A percentile compares a stretch with the other conserved stretches of the same genome.
phyloP scores from a whole-genome alignment of 2,888 invertebrate genomes.

The Gortyna flavago region DNA sequence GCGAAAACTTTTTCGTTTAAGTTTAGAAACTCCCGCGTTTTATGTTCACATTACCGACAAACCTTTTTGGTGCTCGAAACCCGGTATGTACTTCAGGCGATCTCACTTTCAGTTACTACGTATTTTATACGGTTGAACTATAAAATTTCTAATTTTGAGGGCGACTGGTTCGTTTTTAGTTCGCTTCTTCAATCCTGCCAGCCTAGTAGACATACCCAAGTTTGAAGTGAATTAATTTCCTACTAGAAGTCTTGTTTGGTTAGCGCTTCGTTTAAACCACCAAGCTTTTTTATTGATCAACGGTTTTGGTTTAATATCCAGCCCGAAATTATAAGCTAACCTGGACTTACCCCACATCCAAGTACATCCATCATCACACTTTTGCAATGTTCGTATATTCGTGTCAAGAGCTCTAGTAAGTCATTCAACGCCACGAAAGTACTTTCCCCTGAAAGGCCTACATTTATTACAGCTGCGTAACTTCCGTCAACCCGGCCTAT shows the following conservation, averaged over 20 bases:
- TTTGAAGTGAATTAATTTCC: conserved; percentile 14
- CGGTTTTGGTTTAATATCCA: neutral
- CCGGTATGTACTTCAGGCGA: conserved; percentile 67
- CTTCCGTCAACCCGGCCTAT: conserved; percentile 62
- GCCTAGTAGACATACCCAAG: conserved; percentile 27
- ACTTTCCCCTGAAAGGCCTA: conserved; percentile 54
- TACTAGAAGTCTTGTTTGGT: neutral
- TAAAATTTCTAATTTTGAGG: conserved; percentile 77
- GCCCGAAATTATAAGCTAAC: conserved; percentile 9
- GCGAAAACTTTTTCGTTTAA: conserved; percentile 82
- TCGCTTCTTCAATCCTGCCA: conserved; percentile 28
- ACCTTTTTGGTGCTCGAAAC: conserved; percentile 77
- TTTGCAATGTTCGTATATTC: conserved; percentile 43
- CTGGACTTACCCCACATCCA: neutral
- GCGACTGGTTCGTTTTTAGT: conserved; percentile 64
- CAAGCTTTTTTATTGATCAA: neutral
- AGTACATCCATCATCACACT: conserved; percentile 28
- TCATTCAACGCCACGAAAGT: conserved; percentile 36
- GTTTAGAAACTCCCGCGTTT: conserved; percentile 77
- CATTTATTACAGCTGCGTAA: conserved; percentile 62
- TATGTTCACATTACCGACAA: conserved; percentile 81
- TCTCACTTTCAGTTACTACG: conserved; percentile 61
- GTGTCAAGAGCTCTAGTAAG: conserved; percentile 55
- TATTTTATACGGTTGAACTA: conserved; percentile 71
- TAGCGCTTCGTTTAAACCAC: neutral